Base-by-base conservation (phyloP, 2,888 invertebrate species). In the Melangyna quadrimaculata region DNA sequence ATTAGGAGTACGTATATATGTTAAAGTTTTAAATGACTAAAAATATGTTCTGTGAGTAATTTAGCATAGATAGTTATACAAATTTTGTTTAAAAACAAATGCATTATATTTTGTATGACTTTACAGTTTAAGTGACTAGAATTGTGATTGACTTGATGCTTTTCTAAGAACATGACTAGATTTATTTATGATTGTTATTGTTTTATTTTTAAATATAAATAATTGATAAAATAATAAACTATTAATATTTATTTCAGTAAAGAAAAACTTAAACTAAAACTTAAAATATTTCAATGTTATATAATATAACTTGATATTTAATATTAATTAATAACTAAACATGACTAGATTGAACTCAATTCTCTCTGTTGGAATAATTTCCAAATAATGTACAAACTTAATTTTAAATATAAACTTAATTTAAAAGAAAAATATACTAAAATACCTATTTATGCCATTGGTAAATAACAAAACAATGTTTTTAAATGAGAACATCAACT, bases 331-430 rank as follows among this genome's bases (percentile, higher is more conserved):
- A 40, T 32, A 78, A 70, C 65, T 86, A 81, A 70, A 40, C 61
- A 69, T 86, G 75, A 86, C 86, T 81, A 87, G 81, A 86, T 87
- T 81, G 73, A 86, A 86, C 87, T 80, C 88, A 65, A 51, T 57
- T 79, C 74, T 72, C 75, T 74, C 57, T 73, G 53, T 72, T 84
- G 80, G 67, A 79, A 59, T 77, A 45, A 17, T 43, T 17, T 80
- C 71, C 72, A 75, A 61, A 14, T 24, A 80, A 80, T 80, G 57
- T 83, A 84, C 84, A 84, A 77, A 63, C 55, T 29, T 69, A 45
- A 53, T 40, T 48, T 35, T 22, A 29, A 53, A 59, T 53, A 29
- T 43, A 69, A 73, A 67, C 32, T 29, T 40, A 45, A 53, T 48
- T 35, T 22, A 63, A 27, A 22, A n/a, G n/a, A 29, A 27, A 6